Conservation (phyloP, 2,888 invertebrate species). For the Megastigmus dorsalis region DNA sequence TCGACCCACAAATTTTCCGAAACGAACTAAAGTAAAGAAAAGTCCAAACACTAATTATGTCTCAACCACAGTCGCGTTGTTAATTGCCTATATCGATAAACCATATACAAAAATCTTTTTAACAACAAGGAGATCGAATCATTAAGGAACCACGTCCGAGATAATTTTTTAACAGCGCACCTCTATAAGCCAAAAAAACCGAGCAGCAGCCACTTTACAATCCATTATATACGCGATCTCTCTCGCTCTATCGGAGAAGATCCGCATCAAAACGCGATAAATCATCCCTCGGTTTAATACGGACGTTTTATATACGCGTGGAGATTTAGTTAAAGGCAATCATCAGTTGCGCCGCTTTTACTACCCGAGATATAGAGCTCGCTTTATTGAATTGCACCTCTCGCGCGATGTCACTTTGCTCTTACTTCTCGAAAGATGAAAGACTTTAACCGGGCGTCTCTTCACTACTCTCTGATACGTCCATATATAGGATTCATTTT, state of each 20-base stretch:
- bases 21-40: too few relatives aligned
- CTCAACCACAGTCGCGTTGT: too few relatives aligned
- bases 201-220: background rate
- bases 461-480: constrained; percentile 4
- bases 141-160: too few relatives aligned
- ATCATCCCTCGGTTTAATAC: background rate
- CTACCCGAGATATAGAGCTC: background rate
- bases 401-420: background rate
- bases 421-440: background rate
- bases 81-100: too few relatives aligned
- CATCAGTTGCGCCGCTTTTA: constrained; percentile 32
- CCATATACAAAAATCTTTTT: too few relatives aligned
- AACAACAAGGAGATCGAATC: too few relatives aligned
- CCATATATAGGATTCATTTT: constrained; percentile 22
- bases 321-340: background rate
- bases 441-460: constrained; percentile 10
- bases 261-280: background rate
- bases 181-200: background rate
- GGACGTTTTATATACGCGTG: background rate
- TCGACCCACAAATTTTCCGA: too few relatives aligned
- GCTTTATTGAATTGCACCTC: background rate
- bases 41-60: too few relatives aligned
- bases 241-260: background rate
- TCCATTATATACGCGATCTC: background rate
- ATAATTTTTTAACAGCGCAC: background rate